Evolutionary conservation across 1,140 invertebrate species (phyloP), one percentile per base, ranked within the genome.

Genomic region (Brachystomella parvula): DNA sequence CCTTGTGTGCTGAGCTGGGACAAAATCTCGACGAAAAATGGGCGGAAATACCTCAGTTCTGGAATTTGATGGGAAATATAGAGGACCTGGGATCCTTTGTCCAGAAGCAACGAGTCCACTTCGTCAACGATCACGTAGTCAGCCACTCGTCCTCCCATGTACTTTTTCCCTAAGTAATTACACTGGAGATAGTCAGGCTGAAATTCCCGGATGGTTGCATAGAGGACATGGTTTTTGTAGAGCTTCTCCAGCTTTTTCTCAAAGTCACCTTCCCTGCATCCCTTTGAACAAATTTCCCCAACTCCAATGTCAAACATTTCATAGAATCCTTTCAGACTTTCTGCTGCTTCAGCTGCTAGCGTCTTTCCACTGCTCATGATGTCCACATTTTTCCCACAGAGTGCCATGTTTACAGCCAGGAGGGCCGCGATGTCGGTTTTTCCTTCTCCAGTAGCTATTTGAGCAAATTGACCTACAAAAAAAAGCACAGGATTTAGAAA

Each of bases 371-470:
- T 66, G 15, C 66, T 71, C 32, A 66, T 60, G 12, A 71, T 28
- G 59, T 71, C 57, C 9, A 59, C 33, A 15, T 35, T 17, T 21
- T 63, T 21, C 17, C 59, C 24, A 1, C 6, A 19, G 24, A 71
- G 33, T 9, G 39, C 70, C 21, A 44, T 31, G 30, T 47, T 29
- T 17, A 66, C 49, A 24, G 67, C 64, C 0, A 69, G 2, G 24
- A 61, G 30, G 12, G 57, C 67, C 1, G 60, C 31, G 15, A 71
- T 66, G 21, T 35, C 12, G 1, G 67, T 56, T 64, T 71, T 71
- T 9, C 70, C 70, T 59, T 66, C 63, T 28, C 70, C 70, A 17
- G 67, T 71, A 1, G 44, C 47, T 21, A 70, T 47, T 56, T 70
- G 65, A 28, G 29, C 67, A 31, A 67, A 15, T 0, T 39, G n/a